phyloP scores from a whole-genome alignment of 1,140 invertebrate genomes.

The Eriosoma lanigerum region DNA sequence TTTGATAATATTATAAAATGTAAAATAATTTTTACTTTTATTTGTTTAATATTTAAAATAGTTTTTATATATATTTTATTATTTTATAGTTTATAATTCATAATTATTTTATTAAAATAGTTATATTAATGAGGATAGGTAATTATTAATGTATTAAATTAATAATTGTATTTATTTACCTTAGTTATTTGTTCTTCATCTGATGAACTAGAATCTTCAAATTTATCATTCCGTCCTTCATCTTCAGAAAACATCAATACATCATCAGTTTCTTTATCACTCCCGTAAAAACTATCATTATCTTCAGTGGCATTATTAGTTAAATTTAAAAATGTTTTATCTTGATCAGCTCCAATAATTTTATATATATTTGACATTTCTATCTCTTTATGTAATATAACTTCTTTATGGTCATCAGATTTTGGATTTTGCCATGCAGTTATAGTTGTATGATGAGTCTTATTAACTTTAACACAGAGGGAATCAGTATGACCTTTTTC shows the following conservation, averaged over 20 bases:
- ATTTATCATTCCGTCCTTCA: constrained; percentile 60
- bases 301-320: constrained; percentile 58
- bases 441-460: constrained; percentile 42
- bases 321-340: constrained; percentile 53
- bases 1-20: too few species aligned
- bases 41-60: too few species aligned
- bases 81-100: too few species aligned
- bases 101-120: too few species aligned
- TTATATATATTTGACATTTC: constrained; percentile 57
- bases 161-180: constrained; percentile 2
- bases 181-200: constrained; percentile 56
- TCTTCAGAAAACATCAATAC: constrained; percentile 72
- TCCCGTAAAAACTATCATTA: constrained; percentile 66
- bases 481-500: constrained; percentile 12
- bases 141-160: background rate
- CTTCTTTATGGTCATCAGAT: constrained; percentile 54
- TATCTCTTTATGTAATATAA: constrained; percentile 56
- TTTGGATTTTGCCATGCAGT: constrained; percentile 32
- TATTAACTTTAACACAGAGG: constrained; percentile 43
- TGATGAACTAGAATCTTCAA: constrained; percentile 58
- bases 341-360: constrained; percentile 54
- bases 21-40: too few species aligned
- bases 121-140: too few species aligned
- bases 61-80: too few species aligned
- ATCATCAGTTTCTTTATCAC: constrained; percentile 68